Conservation (phyloP, 2,797 vertebrate species). For the Mallotus villosus region DNA sequence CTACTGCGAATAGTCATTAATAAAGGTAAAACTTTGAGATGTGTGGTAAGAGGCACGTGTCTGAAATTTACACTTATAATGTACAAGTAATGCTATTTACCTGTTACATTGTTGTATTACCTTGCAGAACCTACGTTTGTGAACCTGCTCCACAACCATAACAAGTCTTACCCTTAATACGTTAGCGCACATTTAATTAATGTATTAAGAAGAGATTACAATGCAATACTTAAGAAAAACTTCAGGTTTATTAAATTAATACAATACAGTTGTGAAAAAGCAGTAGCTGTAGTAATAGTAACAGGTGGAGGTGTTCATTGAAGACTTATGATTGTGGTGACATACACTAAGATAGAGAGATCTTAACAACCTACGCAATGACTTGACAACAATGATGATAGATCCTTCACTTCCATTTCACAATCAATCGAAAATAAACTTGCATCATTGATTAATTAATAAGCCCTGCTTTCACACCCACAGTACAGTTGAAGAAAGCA, state of each 20-base stretch:
- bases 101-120: not conserved
- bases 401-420: constrained; percentile 56
- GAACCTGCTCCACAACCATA: not conserved
- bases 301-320: constrained; percentile 50
- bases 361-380: constrained; percentile 35
- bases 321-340: constrained; percentile 47
- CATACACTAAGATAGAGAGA: constrained; percentile 47
- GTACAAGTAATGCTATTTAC: too few relatives aligned
- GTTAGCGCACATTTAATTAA: not conserved
- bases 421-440: constrained; percentile 49
- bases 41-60: too few relatives aligned
- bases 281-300: constrained; percentile 42
- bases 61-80: too few relatives aligned
- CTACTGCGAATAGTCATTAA: too few relatives aligned
- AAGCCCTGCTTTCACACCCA: constrained; percentile 43
- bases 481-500: constrained; percentile 53
- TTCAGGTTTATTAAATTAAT: constrained; percentile 56
- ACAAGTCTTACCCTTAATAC: not conserved
- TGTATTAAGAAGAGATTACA: not conserved
- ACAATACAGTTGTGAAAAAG: constrained; percentile 40
- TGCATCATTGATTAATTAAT: constrained; percentile 32
- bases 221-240: constrained; percentile 45
- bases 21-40: too few relatives aligned
- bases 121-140: not conserved
- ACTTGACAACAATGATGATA: constrained; percentile 52